A percentile compares a stretch with the other conserved stretches of the same genome.
Conservation (phyloP, 2,113 vertebrate genomes). For the Bostrychus sinensis region DNA sequence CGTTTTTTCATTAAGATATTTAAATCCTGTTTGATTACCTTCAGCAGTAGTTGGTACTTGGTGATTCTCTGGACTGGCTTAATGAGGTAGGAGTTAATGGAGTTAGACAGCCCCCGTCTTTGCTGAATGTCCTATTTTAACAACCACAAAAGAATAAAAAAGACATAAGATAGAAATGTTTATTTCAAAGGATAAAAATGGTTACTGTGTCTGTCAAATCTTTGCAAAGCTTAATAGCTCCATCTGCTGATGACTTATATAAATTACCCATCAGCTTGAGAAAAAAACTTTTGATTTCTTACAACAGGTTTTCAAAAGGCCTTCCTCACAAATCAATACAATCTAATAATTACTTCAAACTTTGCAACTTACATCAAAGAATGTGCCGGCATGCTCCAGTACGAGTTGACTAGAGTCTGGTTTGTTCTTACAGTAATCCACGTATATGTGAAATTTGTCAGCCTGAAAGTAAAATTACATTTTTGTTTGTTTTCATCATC, state of each 20-base stretch:
- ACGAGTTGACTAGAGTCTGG: slow-evolving; percentile 98
- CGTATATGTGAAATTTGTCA: slow-evolving; percentile 99
- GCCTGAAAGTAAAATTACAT: slow-evolving; percentile 78
- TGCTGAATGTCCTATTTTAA: slow-evolving; percentile 92
- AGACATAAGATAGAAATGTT: neutral
- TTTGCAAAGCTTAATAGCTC: slow-evolving; percentile 20
- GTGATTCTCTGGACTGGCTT: slow-evolving; percentile 99
- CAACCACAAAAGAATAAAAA: neutral
- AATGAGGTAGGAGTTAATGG: slow-evolving; percentile 98
- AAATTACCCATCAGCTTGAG: slow-evolving; percentile 10
- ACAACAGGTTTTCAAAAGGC: too few species aligned
- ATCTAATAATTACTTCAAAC: too few species aligned
- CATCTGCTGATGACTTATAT: slow-evolving; percentile 42
- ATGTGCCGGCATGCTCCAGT: slow-evolving; percentile 92
- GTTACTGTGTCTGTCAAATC: too few species aligned
- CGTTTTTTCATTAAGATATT: neutral
- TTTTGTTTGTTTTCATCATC: neutral
- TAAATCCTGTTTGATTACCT: neutral
- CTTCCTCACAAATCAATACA: too few species aligned
- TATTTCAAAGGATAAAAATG: neutral
- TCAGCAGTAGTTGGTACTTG: slow-evolving; percentile 13
- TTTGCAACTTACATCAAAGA: slow-evolving; percentile 99
- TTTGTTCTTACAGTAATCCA: slow-evolving; percentile 99
- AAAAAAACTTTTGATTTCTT: neutral
- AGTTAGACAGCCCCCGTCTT: slow-evolving; percentile 92